phyloP scores from a whole-genome alignment of 2,888 invertebrate species.

The Mesorhabditis belari region DNA sequence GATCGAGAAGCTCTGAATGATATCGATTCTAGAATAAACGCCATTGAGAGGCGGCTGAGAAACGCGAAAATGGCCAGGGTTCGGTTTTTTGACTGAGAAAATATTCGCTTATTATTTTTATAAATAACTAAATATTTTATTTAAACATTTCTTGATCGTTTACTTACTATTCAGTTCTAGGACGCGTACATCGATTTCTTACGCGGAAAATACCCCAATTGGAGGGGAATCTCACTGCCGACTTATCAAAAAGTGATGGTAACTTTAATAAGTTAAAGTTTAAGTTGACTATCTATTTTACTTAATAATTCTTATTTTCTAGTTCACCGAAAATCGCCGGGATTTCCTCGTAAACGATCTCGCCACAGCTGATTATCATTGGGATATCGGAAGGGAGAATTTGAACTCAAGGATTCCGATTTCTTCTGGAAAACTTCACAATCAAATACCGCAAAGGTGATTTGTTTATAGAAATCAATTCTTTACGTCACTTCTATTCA shows the following conservation, averaged over 20 bases:
- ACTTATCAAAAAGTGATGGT: too few species aligned
- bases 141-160: too few species aligned
- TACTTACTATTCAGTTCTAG: too few species aligned
- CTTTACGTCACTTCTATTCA: not conserved
- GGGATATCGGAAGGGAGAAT: not conserved
- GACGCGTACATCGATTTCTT: not conserved
- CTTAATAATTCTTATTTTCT: not conserved
- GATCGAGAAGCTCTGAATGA: not conserved
- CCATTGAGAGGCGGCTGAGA: not conserved
- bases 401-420: not conserved
- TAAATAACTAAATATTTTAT: too few species aligned
- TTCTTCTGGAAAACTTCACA: not conserved
- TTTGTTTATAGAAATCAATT: too few species aligned
- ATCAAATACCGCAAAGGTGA: not conserved
- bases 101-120: too few species aligned
- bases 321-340: not conserved
- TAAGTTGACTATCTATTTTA: not conserved
- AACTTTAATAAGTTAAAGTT: too few species aligned
- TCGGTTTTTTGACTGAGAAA: too few species aligned
- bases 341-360: not conserved
- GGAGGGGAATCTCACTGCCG: not conserved
- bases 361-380: not conserved
- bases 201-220: not conserved
- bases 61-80: not conserved
- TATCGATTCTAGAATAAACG: not conserved